These are phyloP conservation scores for Anthopleura xanthogrammica DNA, from an alignment of 92 coral and sea anemone genomes.

Conservation along the genomic window DNA sequence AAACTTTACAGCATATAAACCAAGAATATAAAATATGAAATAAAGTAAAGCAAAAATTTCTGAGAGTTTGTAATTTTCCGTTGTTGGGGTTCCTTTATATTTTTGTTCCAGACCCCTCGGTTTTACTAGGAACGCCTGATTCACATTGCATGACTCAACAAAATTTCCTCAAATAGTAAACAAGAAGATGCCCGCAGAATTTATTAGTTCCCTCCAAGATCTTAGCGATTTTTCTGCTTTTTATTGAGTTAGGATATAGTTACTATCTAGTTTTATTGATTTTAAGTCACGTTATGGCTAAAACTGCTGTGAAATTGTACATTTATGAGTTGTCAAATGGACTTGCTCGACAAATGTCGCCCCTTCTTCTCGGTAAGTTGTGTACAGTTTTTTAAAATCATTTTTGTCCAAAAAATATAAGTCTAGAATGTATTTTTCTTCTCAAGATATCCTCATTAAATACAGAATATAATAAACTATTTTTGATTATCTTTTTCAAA, in stretches of 20 bases:
- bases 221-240: neutral
- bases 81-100: conserved; percentile 20
- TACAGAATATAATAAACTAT: neutral
- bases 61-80: neutral
- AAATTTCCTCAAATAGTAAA: conserved; percentile 1
- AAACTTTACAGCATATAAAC: neutral
- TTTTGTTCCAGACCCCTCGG: neutral
- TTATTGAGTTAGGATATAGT: neutral
- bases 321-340: conserved; percentile 92
- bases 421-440: too few relatives aligned
- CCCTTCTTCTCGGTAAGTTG: conserved; percentile 76
- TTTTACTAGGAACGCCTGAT: conserved; percentile 24
- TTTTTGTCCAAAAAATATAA: too few relatives aligned
- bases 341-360: conserved; percentile 94
- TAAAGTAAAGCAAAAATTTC: neutral
- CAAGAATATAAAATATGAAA: neutral
- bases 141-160: conserved; percentile 35
- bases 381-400: neutral
- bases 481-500: neutral
- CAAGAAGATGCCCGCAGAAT: neutral
- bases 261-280: neutral
- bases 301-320: conserved; percentile 65
- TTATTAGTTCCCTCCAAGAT: conserved; percentile 1
- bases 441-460: too few relatives aligned
- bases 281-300: conserved; percentile 33